Base-by-base conservation (phyloP, 2,113 vertebrate species). In the Platichthys flesus region DNA sequence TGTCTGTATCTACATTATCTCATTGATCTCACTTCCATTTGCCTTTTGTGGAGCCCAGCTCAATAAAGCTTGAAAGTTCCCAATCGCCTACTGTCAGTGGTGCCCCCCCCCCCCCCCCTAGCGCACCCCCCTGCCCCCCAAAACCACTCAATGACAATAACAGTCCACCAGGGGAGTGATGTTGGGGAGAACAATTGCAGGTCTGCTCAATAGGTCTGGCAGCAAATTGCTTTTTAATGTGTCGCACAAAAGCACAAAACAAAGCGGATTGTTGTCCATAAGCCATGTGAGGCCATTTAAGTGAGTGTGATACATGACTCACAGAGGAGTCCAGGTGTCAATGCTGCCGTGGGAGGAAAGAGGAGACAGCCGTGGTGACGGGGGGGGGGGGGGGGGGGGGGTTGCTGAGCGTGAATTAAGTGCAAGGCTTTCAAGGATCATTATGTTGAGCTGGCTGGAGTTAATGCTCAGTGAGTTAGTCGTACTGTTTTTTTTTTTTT, bases 231-330 rank as follows among this genome's bases (percentile, higher is more conserved):
- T 93, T 95, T 93, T 95, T 93, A 93, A 95, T 95, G 91, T 94
- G 92, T 91, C 83, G 82, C 85, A 90, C 92, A 94, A 91, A 91
- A 90, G 90, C 92, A 90, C 83, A 92, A 95, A 96, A 95, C 94
- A 94, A 95, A 94, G 93, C 83, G 82, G 94, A 95, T 95, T 96
- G 94, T 94, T 95, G 94, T 95, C 84, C 95, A 83, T 94, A 96
- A 96, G 94, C 94, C 87, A 89, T 92, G 90, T 82, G 88, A 92
- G 94, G 94, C 95, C 94, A 94, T 96, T 96, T 96, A 96, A 96
- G 95, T 91, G 95, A 93, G 89, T 90, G 88, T 96, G 95, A 97
- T 96, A 94, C 95, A 96, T 95, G 93, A 91, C 89, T 94, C 92
- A 90, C 90, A 90, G 82, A 95, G 85, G 82, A 84, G 84, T 94